Conservation (phyloP, 2,888 invertebrate genomes). For the Falcaria lacertinaria region DNA sequence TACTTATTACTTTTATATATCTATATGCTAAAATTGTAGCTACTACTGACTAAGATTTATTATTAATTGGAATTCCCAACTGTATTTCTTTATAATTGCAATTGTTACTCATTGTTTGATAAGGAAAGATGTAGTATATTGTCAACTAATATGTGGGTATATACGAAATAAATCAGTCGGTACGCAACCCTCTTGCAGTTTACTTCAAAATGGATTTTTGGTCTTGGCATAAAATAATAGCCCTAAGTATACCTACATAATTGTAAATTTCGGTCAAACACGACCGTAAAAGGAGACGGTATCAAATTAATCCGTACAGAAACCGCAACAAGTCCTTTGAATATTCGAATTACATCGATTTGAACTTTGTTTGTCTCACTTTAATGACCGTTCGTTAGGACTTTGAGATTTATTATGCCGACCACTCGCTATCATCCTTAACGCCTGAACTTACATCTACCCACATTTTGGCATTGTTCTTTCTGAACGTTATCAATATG, state of each 20-base stretch:
- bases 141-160: too few species aligned
- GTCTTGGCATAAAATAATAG: constrained; percentile 1
- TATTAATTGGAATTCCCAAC: too few species aligned
- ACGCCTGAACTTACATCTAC: background rate
- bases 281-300: background rate
- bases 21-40: too few species aligned
- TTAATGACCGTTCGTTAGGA: background rate
- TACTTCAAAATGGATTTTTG: too few species aligned
- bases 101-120: too few species aligned
- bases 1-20: too few species aligned
- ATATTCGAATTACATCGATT: background rate
- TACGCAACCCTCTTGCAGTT: too few species aligned
- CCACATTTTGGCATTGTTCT: background rate
- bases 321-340: background rate
- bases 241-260: background rate
- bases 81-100: too few species aligned
- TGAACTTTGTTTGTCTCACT: background rate
- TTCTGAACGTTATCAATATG: background rate
- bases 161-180: too few species aligned
- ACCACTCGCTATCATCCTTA: background rate
- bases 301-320: background rate
- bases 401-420: background rate
- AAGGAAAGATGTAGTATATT: too few species aligned
- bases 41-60: too few species aligned
- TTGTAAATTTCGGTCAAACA: background rate